phyloP scores from a whole-genome alignment of 2,888 invertebrate species.

The Trissonchulus sp. region DNA sequence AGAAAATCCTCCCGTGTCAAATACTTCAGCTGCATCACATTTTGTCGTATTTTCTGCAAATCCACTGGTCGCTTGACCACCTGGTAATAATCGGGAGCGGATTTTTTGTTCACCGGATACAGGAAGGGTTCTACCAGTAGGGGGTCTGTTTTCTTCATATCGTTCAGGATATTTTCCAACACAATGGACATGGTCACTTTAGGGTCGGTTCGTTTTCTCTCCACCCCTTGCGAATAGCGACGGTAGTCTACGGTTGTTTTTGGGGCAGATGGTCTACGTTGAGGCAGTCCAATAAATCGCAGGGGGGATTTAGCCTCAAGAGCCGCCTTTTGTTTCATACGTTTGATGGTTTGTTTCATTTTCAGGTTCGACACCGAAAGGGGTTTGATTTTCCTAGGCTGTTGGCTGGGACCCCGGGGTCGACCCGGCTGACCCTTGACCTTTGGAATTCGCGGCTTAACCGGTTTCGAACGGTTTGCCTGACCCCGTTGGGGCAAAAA shows the following conservation, averaged over 20 bases:
- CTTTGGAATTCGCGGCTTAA: not conserved
- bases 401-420: not conserved
- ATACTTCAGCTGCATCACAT: constrained; percentile 62
- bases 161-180: constrained; percentile 77
- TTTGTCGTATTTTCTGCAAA: constrained; percentile 86
- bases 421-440: not conserved
- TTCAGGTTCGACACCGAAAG: not conserved
- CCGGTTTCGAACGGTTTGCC: not conserved
- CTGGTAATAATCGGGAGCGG: constrained; percentile 87
- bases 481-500: not conserved
- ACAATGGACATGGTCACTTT: constrained; percentile 78
- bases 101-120: constrained; percentile 15
- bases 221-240: constrained; percentile 62
- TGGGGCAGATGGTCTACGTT: not conserved
- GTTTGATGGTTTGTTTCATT: not conserved
- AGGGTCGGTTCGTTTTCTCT: constrained; percentile 87
- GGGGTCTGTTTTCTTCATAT: constrained; percentile 42
- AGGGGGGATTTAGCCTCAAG: not conserved
- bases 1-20: constrained; percentile 91
- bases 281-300: not conserved
- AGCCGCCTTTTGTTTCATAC: not conserved
- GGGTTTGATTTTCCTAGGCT: not conserved
- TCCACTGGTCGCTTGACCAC: constrained; percentile 92
- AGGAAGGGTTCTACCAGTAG: constrained; percentile 46
- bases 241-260: not conserved